Evolutionary conservation across 92 coral and sea anemone genomes (phyloP).

Genomic region (Bergia puertoricense): DNA sequence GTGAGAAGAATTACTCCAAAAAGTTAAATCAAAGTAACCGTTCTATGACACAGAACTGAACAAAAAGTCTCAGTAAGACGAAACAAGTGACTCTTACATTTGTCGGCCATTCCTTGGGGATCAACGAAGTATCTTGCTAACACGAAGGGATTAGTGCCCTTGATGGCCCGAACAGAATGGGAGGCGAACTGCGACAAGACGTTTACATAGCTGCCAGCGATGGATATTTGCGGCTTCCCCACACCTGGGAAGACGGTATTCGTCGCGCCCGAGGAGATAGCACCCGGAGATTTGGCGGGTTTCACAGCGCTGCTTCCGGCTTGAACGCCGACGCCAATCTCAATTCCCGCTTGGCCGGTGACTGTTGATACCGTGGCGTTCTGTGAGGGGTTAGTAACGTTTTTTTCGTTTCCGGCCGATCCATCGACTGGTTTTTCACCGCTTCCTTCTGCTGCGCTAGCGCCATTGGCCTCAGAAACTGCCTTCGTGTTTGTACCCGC

Average conservation of each 20-base stretch:
- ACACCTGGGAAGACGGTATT: neutral
- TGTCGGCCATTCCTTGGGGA: slow-evolving; percentile 30
- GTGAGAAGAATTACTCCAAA: too few species aligned
- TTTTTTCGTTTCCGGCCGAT: neutral
- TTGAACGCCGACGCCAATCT: neutral
- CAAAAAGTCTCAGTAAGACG: neutral
- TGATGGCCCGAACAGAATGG: slow-evolving; percentile 30
- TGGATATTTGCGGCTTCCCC: slow-evolving; percentile 1
- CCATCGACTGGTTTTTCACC: neutral
- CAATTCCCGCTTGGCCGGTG: neutral
- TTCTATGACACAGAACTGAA: neutral
- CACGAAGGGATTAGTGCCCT: slow-evolving; percentile 29
- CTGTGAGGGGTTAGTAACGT: neutral
- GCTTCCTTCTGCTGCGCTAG: neutral
- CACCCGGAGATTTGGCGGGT: neutral
- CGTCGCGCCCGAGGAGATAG: neutral
- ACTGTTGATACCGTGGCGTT: neutral
- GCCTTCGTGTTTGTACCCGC: neutral
- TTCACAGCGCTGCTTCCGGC: neutral
- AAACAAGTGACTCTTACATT: slow-evolving; percentile 11
- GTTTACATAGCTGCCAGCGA: slow-evolving; percentile 19
- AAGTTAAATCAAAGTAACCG: too few species aligned
- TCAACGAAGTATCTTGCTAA: slow-evolving; percentile 40
- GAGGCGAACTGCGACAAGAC: slow-evolving; percentile 26
- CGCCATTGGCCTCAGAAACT: neutral